A percentile compares a stretch with the other conserved stretches of the same genome.
Evolutionary conservation across 2,797 vertebrate genomes (phyloP).

Genomic region (Jordanella pulchra): DNA sequence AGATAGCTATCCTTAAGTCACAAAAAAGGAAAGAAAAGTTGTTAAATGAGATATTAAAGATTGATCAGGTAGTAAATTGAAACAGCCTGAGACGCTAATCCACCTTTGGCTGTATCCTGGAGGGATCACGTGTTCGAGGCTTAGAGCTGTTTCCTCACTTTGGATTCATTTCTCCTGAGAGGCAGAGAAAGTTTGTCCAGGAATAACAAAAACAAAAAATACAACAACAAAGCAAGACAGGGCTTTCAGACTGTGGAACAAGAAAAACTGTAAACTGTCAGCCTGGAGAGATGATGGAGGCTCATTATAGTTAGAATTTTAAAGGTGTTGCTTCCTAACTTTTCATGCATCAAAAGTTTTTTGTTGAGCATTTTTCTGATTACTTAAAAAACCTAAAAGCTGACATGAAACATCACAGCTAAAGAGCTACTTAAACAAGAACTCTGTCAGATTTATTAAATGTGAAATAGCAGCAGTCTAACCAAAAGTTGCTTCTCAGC

Average conservation of each 20-base stretch:
- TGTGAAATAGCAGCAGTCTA: constrained; percentile 28
- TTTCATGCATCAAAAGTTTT: not conserved
- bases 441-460: constrained; percentile 6
- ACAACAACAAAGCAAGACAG: no score
- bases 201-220: constrained; percentile 36
- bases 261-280: not conserved
- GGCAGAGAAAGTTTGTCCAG: constrained; percentile 22
- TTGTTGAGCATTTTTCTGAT: not conserved
- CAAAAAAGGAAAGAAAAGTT: constrained; percentile 22
- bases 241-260: not conserved
- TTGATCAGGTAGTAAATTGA: constrained; percentile 30
- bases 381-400: not conserved
- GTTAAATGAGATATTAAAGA: constrained; percentile 27
- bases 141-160: constrained; percentile 31
- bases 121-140: constrained; percentile 50
- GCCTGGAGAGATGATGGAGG: not conserved
- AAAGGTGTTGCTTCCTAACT: not conserved
- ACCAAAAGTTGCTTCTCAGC: constrained; percentile 3
- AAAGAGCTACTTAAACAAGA: constrained; percentile 3
- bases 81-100: constrained; percentile 56
- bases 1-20: constrained; percentile 35
- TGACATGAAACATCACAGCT: not conserved
- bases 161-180: constrained; percentile 28
- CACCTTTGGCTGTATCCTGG: constrained; percentile 21
- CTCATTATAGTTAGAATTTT: not conserved